A percentile compares a stretch with the other conserved stretches of the same genome.
These are phyloP conservation scores for Sympetrum striolatum DNA, from an alignment of 2,888 invertebrate species.

Conservation along the genomic window DNA sequence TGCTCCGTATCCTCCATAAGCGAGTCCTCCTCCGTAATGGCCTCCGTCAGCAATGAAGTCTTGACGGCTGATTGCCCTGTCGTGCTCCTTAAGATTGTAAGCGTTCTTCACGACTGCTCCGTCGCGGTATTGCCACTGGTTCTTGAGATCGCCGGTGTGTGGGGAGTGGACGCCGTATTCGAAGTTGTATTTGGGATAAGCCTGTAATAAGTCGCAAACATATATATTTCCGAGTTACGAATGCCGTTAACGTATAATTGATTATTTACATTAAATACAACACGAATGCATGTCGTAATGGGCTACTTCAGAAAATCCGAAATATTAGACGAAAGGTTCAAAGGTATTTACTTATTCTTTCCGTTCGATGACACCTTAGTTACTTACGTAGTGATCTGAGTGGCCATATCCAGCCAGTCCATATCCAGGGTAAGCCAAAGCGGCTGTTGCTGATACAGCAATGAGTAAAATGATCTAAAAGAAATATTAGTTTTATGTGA, in stretches of 20 bases:
- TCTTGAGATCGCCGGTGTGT: neutral
- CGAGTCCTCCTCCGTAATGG: too few species aligned
- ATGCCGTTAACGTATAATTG: neutral
- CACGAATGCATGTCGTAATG: too few species aligned
- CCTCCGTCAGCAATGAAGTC: neutral
- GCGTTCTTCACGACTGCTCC: neutral
- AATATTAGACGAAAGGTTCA: too few species aligned
- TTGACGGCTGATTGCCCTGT: neutral
- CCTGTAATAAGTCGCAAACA: neutral
- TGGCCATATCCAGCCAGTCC: neutral
- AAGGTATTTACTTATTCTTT: too few species aligned
- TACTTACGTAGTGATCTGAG: neutral
- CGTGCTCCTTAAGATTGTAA: neutral
- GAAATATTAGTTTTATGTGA: too few species aligned
- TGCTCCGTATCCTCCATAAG: neutral
- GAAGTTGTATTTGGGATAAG: conserved; percentile 5
- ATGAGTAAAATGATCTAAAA: neutral
- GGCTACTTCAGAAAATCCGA: too few species aligned
- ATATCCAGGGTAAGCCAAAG: neutral
- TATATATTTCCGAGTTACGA: neutral
- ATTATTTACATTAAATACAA: too few species aligned
- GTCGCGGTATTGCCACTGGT: neutral
- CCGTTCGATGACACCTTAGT: too few species aligned
- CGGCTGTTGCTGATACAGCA: neutral
- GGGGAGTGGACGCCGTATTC: conserved; percentile 16